Evolutionary conservation across 1,140 invertebrate genomes (phyloP), one percentile per base, ranked within the genome.

Genomic region (Subanguina moxae): DNA sequence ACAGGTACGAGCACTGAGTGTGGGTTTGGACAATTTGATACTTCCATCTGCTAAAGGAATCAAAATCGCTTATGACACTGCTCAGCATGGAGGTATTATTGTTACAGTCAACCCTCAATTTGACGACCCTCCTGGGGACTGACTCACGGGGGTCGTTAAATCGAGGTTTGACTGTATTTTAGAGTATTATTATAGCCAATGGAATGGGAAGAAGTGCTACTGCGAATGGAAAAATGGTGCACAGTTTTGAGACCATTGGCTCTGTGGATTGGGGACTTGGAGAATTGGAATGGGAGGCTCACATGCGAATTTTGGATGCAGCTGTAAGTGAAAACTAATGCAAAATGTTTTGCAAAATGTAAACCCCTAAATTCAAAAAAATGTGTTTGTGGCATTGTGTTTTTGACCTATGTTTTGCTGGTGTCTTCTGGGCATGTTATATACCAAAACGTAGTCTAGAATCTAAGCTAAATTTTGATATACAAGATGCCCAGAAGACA

Each of bases 301-400:
- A 94, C 28, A 98, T 99, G 94, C 86, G 95, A 63, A 92, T 93
- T 88, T 84, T 99, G 57, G 95, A 99, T 84, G 97, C 96, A 86
- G 91, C 92, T 76, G 90, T 90, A 83, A 86, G 87, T 85, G n/a
- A 45, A 45, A 45, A 45, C n/a, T 45, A n/a, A n/a, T n/a, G n/a
- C n/a, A n/a, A n/a, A n/a, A n/a, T n/a, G n/a, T n/a, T n/a, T n/a
- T n/a, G n/a, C n/a, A n/a, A n/a, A n/a, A n/a, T n/a, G n/a, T n/a
- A n/a, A n/a, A n/a, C n/a, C n/a, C n/a, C n/a, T n/a, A n/a, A n/a
- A n/a, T n/a, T n/a, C n/a, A n/a, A n/a, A n/a, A n/a, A n/a, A n/a
- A n/a, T n/a, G n/a, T n/a, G n/a, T n/a, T n/a, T n/a, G n/a, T n/a
- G n/a, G n/a, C n/a, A n/a, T n/a, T n/a, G n/a, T n/a, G n/a, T n/a